Percentiles rank a stretch among this genome's conserved stretches.
These are phyloP conservation scores for Thereva unica DNA, from an alignment of 2,888 invertebrate genomes.

Conservation along the genomic window DNA sequence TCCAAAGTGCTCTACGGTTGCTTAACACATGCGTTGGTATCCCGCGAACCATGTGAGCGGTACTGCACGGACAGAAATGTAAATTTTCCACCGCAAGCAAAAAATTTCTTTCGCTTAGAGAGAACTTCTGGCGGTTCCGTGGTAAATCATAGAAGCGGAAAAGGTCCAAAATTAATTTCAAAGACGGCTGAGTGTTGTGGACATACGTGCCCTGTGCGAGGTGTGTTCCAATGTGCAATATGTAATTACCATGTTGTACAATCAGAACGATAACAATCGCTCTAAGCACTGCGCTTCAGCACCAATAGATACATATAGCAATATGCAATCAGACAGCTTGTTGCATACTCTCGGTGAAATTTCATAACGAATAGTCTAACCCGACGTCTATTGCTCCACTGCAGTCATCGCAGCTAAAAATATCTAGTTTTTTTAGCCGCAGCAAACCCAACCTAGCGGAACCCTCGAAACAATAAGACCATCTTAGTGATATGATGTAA, in stretches of 20 bases:
- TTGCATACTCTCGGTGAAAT: too few species aligned
- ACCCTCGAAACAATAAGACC: slow-evolving; percentile 28
- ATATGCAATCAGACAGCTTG: too few species aligned
- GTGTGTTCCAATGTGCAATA: slow-evolving; percentile 15
- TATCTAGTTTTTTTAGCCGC: slow-evolving; percentile 13
- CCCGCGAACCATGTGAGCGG: background rate
- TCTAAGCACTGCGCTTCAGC: too few species aligned
- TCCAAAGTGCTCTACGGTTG: too few species aligned
- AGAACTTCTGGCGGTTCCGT: background rate
- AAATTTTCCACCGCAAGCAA: slow-evolving; percentile 17
- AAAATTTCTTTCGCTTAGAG: slow-evolving; percentile 3
- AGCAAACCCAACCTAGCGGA: slow-evolving; percentile 24
- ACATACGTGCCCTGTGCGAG: too few species aligned
- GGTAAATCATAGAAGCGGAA: slow-evolving; percentile 28
- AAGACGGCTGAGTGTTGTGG: too few species aligned
- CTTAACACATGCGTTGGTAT: too few species aligned
- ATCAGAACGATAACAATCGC: too few species aligned
- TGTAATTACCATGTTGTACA: background rate
- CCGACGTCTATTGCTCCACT: background rate
- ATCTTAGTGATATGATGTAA: slow-evolving; percentile 21
- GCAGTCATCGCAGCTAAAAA: background rate
- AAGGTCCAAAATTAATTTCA: slow-evolving; percentile 5
- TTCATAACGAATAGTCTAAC: background rate
- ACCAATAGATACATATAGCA: too few species aligned
- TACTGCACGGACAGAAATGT: background rate